Evolutionary conservation across 2,888 invertebrate species (phyloP), one percentile per base, ranked within the genome.

Genomic region (Drosophila putrida): DNA sequence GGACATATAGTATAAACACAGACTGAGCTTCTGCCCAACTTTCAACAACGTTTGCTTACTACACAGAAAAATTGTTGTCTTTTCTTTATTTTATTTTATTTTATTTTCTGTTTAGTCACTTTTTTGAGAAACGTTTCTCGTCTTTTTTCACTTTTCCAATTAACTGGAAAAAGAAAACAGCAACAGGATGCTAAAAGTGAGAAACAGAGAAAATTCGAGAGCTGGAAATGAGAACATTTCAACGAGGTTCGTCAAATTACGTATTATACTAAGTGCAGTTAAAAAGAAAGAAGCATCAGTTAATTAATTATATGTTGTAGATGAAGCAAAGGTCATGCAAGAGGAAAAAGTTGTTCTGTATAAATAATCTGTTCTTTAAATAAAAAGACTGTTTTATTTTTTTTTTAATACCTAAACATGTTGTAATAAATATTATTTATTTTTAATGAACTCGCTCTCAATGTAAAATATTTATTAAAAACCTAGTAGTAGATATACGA

Each of bases 91-190:
- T 10, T 20, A 25, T 60, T 64, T 60, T 6, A 35, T 51, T 71
- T 58, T 67, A 64, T 69, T 82, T 80, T 66, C 27, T 71, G 86
- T 72, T 68, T 53, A 86, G 80, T 82, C 82, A 82, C 61, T 80
- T 77, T 71, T 46, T 55, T 54, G 28, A n/a, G 43, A 50, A 58
- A 64, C 51, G 53, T 33, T 50, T 15, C 28, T 55, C 55, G 66
- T 65, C 31, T 36, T 55, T 31, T 38, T 38, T 35, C 36, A 15
- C 35, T 33, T 73, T 69, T 58, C 43, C 75, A 84, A 86, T 83
- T 83, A 86, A 71, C 65, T 54, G 46, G 11, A 38, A 59, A 62
- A 39, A 39, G 54, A 35, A 55, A 43, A 43, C 55, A 71, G 46
- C 35, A 51, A 58, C 44, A 57, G 60, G 9, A 65, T 63, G 28